Evolutionary conservation across 2,888 invertebrate species (phyloP).

Genomic region (Eupithecia subfuscata): DNA sequence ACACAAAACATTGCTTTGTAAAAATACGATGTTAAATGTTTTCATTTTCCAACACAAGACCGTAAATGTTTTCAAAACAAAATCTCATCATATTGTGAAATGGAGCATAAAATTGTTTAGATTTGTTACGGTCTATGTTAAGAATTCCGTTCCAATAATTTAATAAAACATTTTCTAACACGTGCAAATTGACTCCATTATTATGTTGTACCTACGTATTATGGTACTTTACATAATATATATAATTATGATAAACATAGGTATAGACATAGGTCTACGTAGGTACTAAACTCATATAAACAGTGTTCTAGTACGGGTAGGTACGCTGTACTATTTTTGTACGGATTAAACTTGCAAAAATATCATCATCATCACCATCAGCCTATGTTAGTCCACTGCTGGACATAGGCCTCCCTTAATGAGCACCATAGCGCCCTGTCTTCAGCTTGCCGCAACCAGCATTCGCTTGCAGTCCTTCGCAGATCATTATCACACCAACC

Average conservation of each 20-base stretch:
- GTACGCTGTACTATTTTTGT: too few relatives aligned
- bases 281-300: background rate
- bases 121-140: background rate
- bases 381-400: too few relatives aligned
- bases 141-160: constrained; percentile 8
- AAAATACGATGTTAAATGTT: background rate
- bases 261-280: background rate
- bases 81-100: constrained; percentile 4
- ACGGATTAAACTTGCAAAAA: background rate
- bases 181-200: background rate
- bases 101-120: constrained; percentile 7
- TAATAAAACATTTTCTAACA: background rate
- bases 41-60: background rate
- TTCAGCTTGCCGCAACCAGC: too few relatives aligned
- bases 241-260: too few relatives aligned
- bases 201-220: too few relatives aligned
- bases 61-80: constrained; percentile 2
- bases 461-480: too few relatives aligned
- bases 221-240: too few relatives aligned
- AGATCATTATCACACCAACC: too few relatives aligned
- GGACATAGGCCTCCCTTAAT: too few relatives aligned
- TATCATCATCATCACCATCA: too few relatives aligned
- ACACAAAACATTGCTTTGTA: background rate
- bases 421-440: too few relatives aligned
- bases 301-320: background rate